phyloP scores from a whole-genome alignment of 2,888 invertebrate genomes.

The Micropterix aruncella region DNA sequence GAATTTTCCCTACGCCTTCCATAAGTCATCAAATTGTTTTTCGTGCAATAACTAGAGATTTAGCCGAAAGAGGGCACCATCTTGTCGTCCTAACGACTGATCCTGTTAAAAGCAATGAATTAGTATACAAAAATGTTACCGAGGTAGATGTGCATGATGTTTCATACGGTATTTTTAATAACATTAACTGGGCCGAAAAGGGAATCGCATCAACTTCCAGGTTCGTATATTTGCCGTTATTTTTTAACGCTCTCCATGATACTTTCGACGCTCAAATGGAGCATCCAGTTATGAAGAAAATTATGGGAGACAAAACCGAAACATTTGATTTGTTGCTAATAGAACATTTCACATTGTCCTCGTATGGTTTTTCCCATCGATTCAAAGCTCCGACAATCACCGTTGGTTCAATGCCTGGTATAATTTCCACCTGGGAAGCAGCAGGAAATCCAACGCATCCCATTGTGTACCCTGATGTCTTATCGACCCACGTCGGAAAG shows the following conservation, averaged over 20 bases:
- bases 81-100: conserved; percentile 27
- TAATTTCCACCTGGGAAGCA: conserved; percentile 15
- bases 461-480: conserved; percentile 17
- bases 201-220: too few species aligned
- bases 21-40: conserved; percentile 30
- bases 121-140: conserved; percentile 11
- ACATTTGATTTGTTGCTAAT: conserved; percentile 24
- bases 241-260: conserved; percentile 3
- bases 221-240: neutral
- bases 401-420: conserved; percentile 17
- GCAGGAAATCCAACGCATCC: conserved; percentile 22
- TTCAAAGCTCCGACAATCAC: conserved; percentile 23
- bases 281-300: conserved; percentile 13
- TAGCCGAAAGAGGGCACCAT: conserved; percentile 28
- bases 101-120: conserved; percentile 21
- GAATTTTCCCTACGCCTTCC: conserved; percentile 24
- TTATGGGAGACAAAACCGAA: conserved; percentile 12
- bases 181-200: neutral
- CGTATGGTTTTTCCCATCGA: conserved; percentile 19
- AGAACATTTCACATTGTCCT: conserved; percentile 18
- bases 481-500: conserved; percentile 15
- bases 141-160: conserved; percentile 12
- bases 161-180: conserved; percentile 12
- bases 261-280: conserved; percentile 14
- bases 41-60: conserved; percentile 22